These are phyloP conservation scores for Tragulus kanchil DNA, from an alignment of 2,113 vertebrate genomes.

Conservation along the genomic window DNA sequence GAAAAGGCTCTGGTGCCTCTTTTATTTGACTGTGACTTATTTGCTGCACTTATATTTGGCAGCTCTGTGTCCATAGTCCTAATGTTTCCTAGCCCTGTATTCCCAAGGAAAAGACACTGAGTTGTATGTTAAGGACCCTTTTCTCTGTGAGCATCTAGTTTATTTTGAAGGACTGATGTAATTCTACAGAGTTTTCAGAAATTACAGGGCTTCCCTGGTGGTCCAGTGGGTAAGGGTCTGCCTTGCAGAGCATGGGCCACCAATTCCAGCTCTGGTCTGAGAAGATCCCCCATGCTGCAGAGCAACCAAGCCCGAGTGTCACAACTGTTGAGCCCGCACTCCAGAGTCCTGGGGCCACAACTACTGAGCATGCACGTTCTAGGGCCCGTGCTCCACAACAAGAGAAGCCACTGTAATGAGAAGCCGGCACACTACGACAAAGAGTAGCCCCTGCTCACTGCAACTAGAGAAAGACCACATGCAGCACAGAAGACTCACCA, in stretches of 20 bases:
- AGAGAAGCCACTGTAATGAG: not conserved
- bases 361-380: not conserved
- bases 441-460: fast-evolving
- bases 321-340: not conserved
- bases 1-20: no score
- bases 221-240: not conserved
- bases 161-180: not conserved
- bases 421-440: not conserved
- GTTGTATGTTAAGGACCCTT: not conserved
- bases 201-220: not conserved
- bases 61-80: not conserved
- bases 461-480: not conserved
- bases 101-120: not conserved
- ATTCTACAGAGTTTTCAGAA: not conserved
- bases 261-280: not conserved
- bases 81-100: not conserved
- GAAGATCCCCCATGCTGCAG: not conserved
- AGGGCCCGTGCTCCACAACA: not conserved
- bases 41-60: not conserved
- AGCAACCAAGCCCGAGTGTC: not conserved
- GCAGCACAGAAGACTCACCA: not conserved
- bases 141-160: not conserved
- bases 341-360: not conserved
- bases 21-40: not conserved
- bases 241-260: not conserved